A percentile compares a stretch with the other conserved stretches of the same genome.
Evolutionary conservation across 2,113 vertebrate genomes (phyloP).

Genomic region (Sylvilagus bachmani): DNA sequence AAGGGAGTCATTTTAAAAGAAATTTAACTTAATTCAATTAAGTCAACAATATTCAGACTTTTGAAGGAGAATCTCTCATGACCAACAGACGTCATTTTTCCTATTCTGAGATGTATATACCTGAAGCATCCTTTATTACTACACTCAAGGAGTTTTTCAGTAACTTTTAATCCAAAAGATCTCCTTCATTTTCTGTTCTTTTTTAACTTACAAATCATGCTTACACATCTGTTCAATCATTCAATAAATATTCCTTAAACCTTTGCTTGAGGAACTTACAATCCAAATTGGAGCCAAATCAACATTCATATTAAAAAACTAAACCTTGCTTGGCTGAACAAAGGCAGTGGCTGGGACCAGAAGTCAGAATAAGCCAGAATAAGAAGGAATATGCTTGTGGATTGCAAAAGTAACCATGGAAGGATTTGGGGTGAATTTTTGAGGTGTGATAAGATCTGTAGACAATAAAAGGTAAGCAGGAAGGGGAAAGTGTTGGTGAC

Average conservation of each 20-base stretch:
- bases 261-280: background rate
- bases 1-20: background rate
- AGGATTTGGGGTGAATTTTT: background rate
- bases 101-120: background rate
- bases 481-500: background rate
- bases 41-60: background rate
- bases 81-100: background rate
- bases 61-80: background rate
- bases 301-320: background rate
- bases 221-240: background rate
- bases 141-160: background rate
- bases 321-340: background rate
- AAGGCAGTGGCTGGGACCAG: background rate
- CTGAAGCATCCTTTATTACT: background rate
- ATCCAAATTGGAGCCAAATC: background rate
- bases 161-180: conserved; percentile 22
- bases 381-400: background rate
- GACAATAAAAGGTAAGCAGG: background rate
- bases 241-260: background rate
- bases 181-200: background rate
- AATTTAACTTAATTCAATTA: background rate
- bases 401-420: background rate
- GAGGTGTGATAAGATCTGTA: background rate
- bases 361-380: background rate
- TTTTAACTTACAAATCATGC: background rate